Percentiles rank a stretch among this genome's conserved stretches.
phyloP scores from a whole-genome alignment of 2,888 invertebrate genomes.

The Caenorhabditis macrosperma region DNA sequence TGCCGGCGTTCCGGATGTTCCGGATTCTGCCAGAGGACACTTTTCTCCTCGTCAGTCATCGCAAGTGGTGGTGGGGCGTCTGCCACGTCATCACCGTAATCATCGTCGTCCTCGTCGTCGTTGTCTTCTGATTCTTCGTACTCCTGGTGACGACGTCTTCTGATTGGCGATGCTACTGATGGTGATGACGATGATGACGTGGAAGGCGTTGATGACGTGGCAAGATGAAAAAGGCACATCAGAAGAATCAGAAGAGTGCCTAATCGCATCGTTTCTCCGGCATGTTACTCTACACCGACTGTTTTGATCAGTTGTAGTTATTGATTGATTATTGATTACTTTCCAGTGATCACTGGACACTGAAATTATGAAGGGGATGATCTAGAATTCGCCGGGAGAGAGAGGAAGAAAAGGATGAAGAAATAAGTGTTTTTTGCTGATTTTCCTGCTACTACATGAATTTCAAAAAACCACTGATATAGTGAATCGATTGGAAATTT shows the following conservation, averaged over 20 bases:
- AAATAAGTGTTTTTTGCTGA: too few relatives aligned
- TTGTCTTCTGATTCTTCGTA: conserved; percentile 5
- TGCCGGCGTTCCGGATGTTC: conserved; percentile 66
- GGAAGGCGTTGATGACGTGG: conserved; percentile 1
- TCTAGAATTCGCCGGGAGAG: too few relatives aligned
- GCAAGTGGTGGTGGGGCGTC: conserved; percentile 12
- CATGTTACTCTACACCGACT: too few relatives aligned
- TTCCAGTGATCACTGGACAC: too few relatives aligned
- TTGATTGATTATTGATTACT: too few relatives aligned
- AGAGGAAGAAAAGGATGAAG: neutral
- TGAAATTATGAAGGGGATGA: too few relatives aligned
- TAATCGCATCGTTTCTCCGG: conserved; percentile 12
- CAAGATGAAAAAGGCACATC: neutral
- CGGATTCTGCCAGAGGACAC: conserved; percentile 56
- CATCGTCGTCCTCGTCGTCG: conserved; percentile 32
- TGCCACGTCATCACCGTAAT: conserved; percentile 21
- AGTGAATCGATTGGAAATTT: too few relatives aligned
- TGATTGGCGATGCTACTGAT: too few relatives aligned
- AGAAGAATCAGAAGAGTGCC: conserved; percentile 1
- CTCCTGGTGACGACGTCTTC: conserved; percentile 14
- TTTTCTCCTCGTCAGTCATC: conserved; percentile 45
- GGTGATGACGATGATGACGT: neutral
- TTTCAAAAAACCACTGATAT: too few relatives aligned
- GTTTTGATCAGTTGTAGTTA: too few relatives aligned
- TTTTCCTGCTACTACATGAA: too few relatives aligned